Evolutionary conservation across 2,113 vertebrate species (phyloP).

Genomic region (Loxodonta africana): DNA sequence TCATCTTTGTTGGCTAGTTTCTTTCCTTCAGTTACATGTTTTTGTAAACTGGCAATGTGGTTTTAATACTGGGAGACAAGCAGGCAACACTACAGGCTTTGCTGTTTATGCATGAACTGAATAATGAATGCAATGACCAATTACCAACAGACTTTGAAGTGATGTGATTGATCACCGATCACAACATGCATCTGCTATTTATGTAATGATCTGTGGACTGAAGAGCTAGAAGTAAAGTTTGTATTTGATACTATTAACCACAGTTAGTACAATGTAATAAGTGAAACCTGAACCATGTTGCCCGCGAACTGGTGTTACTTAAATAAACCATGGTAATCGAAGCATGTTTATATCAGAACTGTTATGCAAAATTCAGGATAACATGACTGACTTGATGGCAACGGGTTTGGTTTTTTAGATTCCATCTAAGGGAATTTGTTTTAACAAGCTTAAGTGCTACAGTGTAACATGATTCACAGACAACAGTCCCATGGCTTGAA

Average conservation of each 20-base stretch:
- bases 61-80: neutral
- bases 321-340: neutral
- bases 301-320: neutral
- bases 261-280: neutral
- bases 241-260: neutral
- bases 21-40: neutral
- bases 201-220: neutral
- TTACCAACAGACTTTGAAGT: neutral
- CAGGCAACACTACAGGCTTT: neutral
- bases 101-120: neutral
- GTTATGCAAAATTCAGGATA: neutral
- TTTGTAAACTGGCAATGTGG: neutral
- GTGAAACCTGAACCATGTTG: neutral
- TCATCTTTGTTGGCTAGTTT: neutral
- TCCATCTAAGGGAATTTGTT: neutral
- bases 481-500: neutral
- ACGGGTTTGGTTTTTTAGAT: neutral
- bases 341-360: neutral
- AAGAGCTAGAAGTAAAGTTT: neutral
- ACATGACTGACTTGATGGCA: neutral
- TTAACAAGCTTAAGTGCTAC: conserved; percentile 15
- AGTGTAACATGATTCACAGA: neutral
- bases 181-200: neutral
- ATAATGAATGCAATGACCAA: neutral
- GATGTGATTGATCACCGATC: neutral